phyloP scores from a whole-genome alignment of 2,888 invertebrate species.

The Thera britannica region DNA sequence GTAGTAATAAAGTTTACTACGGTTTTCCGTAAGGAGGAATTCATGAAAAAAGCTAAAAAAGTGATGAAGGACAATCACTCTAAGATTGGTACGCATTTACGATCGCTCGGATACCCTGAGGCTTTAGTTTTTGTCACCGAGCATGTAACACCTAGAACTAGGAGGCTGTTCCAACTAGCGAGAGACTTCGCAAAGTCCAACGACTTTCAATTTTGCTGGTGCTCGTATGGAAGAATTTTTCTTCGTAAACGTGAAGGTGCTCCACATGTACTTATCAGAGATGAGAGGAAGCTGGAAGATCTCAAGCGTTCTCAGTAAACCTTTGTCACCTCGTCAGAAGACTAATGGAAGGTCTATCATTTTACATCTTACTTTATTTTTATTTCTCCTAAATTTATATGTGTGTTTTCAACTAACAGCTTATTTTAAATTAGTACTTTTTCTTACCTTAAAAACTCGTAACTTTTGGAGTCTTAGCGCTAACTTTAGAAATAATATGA shows the following conservation, averaged over 20 bases:
- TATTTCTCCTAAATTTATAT: not conserved
- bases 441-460: too few species aligned
- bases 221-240: conserved; percentile 1
- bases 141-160: not conserved
- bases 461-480: too few species aligned
- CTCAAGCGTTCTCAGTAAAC: not conserved
- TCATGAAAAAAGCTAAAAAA: not conserved
- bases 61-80: not conserved
- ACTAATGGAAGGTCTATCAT: not conserved
- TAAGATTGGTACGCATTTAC: not conserved
- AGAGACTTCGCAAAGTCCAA: not conserved
- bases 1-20: conserved; percentile 1
- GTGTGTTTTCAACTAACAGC: too few species aligned
- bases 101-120: not conserved
- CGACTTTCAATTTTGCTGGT: conserved; percentile 2
- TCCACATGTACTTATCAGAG: not conserved
- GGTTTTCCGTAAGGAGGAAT: conserved; percentile 1
- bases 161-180: not conserved
- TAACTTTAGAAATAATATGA: not conserved
- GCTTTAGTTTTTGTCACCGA: not conserved
- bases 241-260: not conserved
- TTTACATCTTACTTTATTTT: not conserved
- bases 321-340: not conserved
- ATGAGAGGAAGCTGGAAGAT: not conserved
- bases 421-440: too few species aligned